These are phyloP conservation scores for Pristionchus exspectatus DNA, from an alignment of 2,888 invertebrate genomes.

Conservation along the genomic window DNA sequence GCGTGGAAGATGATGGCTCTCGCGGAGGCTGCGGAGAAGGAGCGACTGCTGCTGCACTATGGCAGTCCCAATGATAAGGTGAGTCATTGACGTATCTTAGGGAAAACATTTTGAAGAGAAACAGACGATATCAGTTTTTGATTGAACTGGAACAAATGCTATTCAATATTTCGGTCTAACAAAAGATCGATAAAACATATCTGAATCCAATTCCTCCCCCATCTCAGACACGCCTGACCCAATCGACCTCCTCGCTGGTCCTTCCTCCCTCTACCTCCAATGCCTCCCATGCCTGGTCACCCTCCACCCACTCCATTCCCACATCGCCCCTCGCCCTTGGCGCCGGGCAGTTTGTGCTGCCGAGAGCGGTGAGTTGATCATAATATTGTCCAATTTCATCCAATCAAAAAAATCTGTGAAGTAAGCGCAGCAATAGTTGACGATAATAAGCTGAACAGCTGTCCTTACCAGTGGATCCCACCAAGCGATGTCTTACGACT, in stretches of 20 bases:
- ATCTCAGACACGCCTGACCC: conserved; percentile 27
- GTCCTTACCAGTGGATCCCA: too few relatives aligned
- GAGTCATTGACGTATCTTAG: too few relatives aligned
- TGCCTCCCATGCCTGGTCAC: not conserved
- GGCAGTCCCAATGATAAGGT: not conserved
- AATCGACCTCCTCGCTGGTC: conserved; percentile 25
- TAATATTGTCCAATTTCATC: not conserved
- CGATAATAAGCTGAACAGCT: too few relatives aligned
- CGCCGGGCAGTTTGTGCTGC: conserved; percentile 47
- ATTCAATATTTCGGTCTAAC: too few relatives aligned
- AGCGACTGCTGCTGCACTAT: conserved; percentile 37
- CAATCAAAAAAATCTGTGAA: not conserved
- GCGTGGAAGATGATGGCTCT: conserved; percentile 54
- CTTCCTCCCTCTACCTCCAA: not conserved
- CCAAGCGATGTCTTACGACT: too few relatives aligned
- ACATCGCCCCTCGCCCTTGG: conserved; percentile 47
- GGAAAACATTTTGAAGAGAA: too few relatives aligned
- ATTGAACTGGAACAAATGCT: too few relatives aligned
- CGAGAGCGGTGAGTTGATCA: conserved; percentile 21
- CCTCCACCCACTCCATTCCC: conserved; percentile 45
- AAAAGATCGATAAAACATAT: not conserved
- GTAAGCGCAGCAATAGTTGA: too few relatives aligned
- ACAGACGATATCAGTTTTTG: too few relatives aligned
- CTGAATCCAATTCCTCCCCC: not conserved
- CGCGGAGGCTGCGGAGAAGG: conserved; percentile 51